Evolutionary conservation across 2,113 vertebrate species (phyloP), one percentile per base, ranked within the genome.

Genomic region (Emydocephalus ijimae): DNA sequence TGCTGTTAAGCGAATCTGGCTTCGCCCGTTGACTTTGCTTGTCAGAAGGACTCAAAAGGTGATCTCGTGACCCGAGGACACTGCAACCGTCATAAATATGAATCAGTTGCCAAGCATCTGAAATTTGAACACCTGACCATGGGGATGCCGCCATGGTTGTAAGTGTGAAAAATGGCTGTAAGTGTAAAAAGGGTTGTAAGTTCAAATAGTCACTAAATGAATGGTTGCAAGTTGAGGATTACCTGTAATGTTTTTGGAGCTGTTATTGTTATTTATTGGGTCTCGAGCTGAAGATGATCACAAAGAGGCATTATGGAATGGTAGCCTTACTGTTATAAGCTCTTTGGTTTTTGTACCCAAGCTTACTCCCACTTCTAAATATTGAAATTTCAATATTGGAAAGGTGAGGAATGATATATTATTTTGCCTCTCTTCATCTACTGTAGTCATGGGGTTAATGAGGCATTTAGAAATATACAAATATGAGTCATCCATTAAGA

Each of bases 321-420:
- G 57, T 59, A 94, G 90, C 56, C 91, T 94, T 74, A 74, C 54
- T 94, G n/a, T 90, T 94, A 64, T 6, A 85, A 88, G 85, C 59
- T 92, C 89, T 85, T 90, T 93, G 91, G 52, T 92, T 20, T 64
- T 64, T 29, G 21, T 69, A 48, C 39, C 94, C 14, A 1, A 87
- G 34, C 45, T 57, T 93, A 91, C 85, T 94, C 10, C 90, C 85
- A 45, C 96, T 92, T 95, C 90, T 54, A n/a, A 52, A 85, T 90
- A 93, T 86, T 93, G 89, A 94, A 92, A 95, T 93, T 95, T 92
- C 91, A 92, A 57, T 86, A 55, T 91, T 93, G 56, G 39, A 55
- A 94, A 93, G 15, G 87, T 88, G n/a, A 24, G 14, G 85, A 57
- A 24, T 90, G 59, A 91, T 86, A 87, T 86, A 85, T 45, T 92